Evolutionary conservation across 2,113 vertebrate species (phyloP).

Genomic region (Opisthocomus hoazin): DNA sequence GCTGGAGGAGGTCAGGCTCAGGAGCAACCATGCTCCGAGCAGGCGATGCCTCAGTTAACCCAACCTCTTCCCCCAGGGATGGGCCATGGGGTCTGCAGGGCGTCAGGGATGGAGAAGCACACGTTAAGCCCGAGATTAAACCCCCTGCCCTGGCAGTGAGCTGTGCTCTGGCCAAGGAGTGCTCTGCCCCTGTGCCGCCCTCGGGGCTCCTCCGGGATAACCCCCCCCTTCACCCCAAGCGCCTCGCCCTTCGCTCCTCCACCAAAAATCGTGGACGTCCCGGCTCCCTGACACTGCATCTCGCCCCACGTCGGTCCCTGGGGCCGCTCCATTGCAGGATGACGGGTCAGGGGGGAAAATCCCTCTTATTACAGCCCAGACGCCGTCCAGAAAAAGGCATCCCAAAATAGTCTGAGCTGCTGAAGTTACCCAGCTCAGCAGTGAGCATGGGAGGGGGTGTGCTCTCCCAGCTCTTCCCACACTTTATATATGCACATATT

Average conservation of each 20-base stretch:
- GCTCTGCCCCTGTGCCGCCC: neutral
- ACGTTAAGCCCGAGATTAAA: neutral
- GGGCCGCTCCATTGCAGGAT: rapidly evolving
- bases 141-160: rapidly evolving
- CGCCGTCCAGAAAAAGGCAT: neutral
- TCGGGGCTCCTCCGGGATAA: neutral
- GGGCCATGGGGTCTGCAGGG: neutral
- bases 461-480: neutral
- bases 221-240: neutral
- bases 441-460: neutral
- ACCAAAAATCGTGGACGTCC: neutral
- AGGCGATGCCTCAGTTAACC: neutral
- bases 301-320: rapidly evolving
- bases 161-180: neutral
- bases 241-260: neutral
- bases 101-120: rapidly evolving
- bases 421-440: neutral
- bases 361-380: neutral
- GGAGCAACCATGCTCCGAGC: neutral
- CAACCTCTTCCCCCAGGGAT: neutral
- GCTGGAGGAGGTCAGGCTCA: neutral
- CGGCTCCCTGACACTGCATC: neutral
- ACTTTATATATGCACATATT: neutral
- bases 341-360: neutral
- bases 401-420: neutral